These are phyloP conservation scores for Watsonalla cultraria DNA, from an alignment of 2,888 invertebrate genomes.

Conservation along the genomic window DNA sequence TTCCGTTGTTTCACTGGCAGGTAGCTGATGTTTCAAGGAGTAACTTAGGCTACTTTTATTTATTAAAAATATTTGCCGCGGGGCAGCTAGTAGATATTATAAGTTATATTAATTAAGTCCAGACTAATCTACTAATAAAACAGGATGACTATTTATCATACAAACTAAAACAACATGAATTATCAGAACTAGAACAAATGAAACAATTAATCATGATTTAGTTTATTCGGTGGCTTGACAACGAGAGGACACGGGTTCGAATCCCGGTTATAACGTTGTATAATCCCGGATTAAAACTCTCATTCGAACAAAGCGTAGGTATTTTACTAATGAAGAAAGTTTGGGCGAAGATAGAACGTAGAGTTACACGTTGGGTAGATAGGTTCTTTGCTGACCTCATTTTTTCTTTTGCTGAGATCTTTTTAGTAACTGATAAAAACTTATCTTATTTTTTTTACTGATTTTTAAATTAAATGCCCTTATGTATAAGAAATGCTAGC, in stretches of 20 bases:
- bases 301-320: conserved; percentile 23
- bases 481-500: no score
- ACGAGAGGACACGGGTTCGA: conserved; percentile 1
- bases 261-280: conserved; percentile 23
- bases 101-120: no score
- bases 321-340: conserved; percentile 46
- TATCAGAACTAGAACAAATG: not conserved
- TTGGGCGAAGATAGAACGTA: conserved; percentile 24
- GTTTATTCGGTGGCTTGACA: not conserved
- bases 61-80: no score
- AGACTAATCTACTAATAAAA: not conserved
- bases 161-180: not conserved
- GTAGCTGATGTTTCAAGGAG: no score
- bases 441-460: no score
- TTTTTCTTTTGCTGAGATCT: not conserved
- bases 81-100: no score
- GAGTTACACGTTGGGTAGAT: conserved; percentile 14
- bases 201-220: not conserved
- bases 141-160: not conserved
- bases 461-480: no score
- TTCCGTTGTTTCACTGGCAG: no score
- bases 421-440: no score
- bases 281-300: conserved; percentile 48
- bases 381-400: conserved; percentile 3
- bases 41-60: no score